Base-by-base conservation (phyloP, 2,113 vertebrate genomes). In the Tenebrosternarchus preto region DNA sequence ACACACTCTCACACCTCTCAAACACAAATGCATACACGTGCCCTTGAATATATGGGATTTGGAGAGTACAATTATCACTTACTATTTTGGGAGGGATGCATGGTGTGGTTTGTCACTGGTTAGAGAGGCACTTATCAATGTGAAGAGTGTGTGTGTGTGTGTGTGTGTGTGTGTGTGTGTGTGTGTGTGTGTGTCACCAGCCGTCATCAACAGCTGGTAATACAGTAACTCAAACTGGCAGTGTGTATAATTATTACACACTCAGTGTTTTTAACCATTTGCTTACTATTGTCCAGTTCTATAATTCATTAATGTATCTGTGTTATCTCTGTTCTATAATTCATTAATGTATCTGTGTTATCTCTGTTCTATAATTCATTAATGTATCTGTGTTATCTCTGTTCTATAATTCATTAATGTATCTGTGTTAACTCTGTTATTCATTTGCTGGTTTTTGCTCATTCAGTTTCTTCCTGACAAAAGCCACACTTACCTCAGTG, bases 91-190 rank as follows among this genome's bases (percentile, higher is more conserved):
- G 56, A 43, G 59, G 5, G 4, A 39, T 39, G 57, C 5, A 22
- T 76, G 59, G 46, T 19, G 36, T 63, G 36, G 36, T 22, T 29
- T 36, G 3, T 31, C 15, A 27, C 15, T n/a, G 56, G 33, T 74
- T 33, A 36, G 31, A 16, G 4, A 25, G n/a, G 31, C 12, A 12
- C 25, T 55, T 66, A 16, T 22, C 63, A 33, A 64, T 53, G 25
- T 1, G n/a, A 5, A 39, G 71, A 24, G 50, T 76, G 74, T 53
- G 60, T 29, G 39, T 64, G 60, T 66, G 74, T 53, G 25, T 66
- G 27, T 53, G 25, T 55, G 24, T 67, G 31, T 15, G 60, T 3
- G 24, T 1, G 24, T 16, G 61, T 4, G 36, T 4, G 36, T 50
- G 43, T 50, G 1, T 69, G 27, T n/a, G 27, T 17, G 16, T 53